Evolutionary conservation across 2,113 vertebrate genomes (phyloP), one percentile per base, ranked within the genome.

Genomic region (Zingel zingel): DNA sequence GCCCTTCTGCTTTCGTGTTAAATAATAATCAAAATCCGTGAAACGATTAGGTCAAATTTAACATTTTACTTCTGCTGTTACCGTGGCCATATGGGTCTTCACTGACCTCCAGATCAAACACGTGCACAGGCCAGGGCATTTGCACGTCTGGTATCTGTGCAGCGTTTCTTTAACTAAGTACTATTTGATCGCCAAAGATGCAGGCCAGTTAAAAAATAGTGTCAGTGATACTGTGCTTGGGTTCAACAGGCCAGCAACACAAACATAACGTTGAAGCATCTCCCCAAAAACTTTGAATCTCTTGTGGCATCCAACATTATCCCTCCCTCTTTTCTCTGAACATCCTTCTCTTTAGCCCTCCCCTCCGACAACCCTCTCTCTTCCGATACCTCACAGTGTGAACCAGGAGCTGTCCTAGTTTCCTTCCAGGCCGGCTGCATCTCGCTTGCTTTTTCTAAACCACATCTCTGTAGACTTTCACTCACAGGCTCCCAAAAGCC

Each of bases 391-490:
- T 77, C 74, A 19, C 59, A 71, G 71, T 50, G 74, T 92, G 88
- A 94, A 89, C 89, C 74, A 80, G 86, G 79, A 81, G 30, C 57
- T 83, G 90, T 89, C 90, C 94, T 84, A 94, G 50, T 93, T 95
- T 90, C 54, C 71, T 78, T 79, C 69, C 76, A 73, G 71, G 86
- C 77, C 50, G 53, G 75, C 73, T 89, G 77, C 81, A 33, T 74
- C 73, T 75, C 78, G 77, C 69, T 86, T 77, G 63, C 82, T 79
- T 88, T 93, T 93, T 93, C 89, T 94, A 86, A 93, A 86, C 84
- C 90, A 88, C 81, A 85, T 94, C 94, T 95, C 93, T 88, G 90
- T 82, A 93, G 94, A 71, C 62, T 74, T 82, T 62, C 79, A 76
- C 78, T 85, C 78, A 61, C 84, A 73, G 68, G 83, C 82, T 93